A percentile compares a stretch with the other conserved stretches of the same genome.
Conservation (phyloP, 2,888 invertebrate genomes). For the Lysandra bellargus region DNA sequence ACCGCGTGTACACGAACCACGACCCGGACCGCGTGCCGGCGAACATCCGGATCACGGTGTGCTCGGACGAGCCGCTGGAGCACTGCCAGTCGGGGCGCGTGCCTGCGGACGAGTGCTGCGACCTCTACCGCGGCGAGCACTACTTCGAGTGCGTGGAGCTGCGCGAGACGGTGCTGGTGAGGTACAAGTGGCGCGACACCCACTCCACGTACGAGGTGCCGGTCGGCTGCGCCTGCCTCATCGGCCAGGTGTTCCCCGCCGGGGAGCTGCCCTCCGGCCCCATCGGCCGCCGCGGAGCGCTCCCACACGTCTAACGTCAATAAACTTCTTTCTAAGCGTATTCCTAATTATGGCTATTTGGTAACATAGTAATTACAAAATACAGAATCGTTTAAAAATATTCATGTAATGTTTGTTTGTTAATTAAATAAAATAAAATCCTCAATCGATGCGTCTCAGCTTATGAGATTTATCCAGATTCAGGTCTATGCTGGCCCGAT, state of each 20-base stretch:
- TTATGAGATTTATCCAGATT: too few relatives aligned
- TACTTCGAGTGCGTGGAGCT: conserved; percentile 67
- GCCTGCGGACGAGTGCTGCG: conserved; percentile 62
- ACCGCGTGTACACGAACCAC: conserved; percentile 55
- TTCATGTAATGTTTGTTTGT: too few relatives aligned
- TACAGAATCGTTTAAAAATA: too few relatives aligned
- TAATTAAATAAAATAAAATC: too few relatives aligned
- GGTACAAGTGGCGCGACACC: conserved; percentile 47
- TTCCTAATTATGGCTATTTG: too few relatives aligned
- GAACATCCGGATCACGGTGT: conserved; percentile 64
- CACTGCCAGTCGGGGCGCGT: conserved; percentile 56
- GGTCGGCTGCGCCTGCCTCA: conserved; percentile 71
- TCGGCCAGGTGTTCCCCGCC: conserved; percentile 49
- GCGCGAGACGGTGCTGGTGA: conserved; percentile 65
- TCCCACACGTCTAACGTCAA: conserved; percentile 15
- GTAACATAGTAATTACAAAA: too few relatives aligned
- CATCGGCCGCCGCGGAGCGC: conserved; percentile 37
- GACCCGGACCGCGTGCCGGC: conserved; percentile 59
- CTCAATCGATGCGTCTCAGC: too few relatives aligned
- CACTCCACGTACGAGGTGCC: conserved; percentile 52
- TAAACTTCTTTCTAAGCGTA: too few relatives aligned
- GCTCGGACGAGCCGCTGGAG: conserved; percentile 56
- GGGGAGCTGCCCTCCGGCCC: conserved; percentile 40
- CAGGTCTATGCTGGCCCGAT: too few relatives aligned
- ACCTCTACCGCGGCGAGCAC: conserved; percentile 55